Evolutionary conservation across 2,113 vertebrate genomes (phyloP).

Genomic region (Neodon shergylaensis): DNA sequence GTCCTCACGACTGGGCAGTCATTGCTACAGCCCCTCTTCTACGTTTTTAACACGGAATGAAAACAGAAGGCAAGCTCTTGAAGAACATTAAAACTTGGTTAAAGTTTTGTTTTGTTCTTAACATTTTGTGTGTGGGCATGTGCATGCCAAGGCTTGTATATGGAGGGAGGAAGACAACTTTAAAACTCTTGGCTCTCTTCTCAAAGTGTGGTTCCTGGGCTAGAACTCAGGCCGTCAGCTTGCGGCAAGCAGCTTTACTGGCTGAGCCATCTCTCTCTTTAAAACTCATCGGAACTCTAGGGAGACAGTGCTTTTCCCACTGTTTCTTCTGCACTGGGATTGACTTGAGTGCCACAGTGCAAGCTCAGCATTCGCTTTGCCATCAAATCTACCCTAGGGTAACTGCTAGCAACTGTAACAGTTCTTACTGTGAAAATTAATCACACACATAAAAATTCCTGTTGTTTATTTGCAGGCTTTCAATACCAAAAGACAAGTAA

Average conservation of each 20-base stretch:
- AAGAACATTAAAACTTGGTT: not conserved
- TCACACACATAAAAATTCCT: not conserved
- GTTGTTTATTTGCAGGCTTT: no score
- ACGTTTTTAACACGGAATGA: constrained; percentile 13
- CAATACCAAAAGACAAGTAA: not conserved
- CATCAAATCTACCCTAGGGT: not conserved
- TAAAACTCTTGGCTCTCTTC: not conserved
- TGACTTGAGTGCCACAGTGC: no score
- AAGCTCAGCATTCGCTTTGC: not conserved
- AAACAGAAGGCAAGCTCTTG: constrained; percentile 23
- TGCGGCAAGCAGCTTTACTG: no score
- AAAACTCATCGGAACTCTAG: not conserved
- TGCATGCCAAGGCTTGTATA: not conserved
- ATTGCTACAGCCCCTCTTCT: not conserved
- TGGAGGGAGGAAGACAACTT: not conserved
- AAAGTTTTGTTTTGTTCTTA: not conserved
- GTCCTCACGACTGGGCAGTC: not conserved
- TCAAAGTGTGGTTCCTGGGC: not conserved
- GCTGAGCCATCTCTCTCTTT: not conserved
- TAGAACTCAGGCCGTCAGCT: not conserved
- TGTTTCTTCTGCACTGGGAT: not conserved
- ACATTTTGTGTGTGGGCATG: not conserved
- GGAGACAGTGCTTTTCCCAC: not conserved
- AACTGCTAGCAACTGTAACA: constrained; percentile 17
- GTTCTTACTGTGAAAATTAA: not conserved